phyloP scores from a whole-genome alignment of 1,140 invertebrate species.

The Oncopodura yosiiana region DNA sequence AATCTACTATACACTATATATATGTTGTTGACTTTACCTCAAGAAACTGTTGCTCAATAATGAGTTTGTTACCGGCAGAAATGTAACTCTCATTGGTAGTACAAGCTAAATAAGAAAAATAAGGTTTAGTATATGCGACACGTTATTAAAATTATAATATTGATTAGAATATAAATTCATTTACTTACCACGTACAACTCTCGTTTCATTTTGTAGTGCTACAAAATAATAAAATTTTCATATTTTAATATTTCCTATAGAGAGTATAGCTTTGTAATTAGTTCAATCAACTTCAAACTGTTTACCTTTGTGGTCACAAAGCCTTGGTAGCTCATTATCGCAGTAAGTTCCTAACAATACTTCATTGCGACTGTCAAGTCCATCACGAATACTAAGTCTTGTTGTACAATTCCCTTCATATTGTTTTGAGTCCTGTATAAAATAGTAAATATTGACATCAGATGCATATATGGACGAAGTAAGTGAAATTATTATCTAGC shows the following conservation, averaged over 20 bases:
- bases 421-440: slow-evolving; percentile 30
- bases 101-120: no score
- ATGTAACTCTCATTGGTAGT: slow-evolving; percentile 65
- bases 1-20: no score
- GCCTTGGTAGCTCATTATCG: slow-evolving; percentile 58
- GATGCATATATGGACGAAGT: no score
- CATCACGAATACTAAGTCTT: slow-evolving; percentile 52
- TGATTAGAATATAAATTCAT: no score
- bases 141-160: no score
- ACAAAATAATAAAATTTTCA: no score
- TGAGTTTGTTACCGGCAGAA: slow-evolving; percentile 51
- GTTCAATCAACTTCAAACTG: no score
- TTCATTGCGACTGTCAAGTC: slow-evolving; percentile 39
- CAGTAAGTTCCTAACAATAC: slow-evolving; percentile 55
- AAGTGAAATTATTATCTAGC: no score
- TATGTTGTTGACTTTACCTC: no score
- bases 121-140: no score
- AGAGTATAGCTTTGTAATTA: no score
- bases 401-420: slow-evolving; percentile 44
- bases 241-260: no score
- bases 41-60: slow-evolving; percentile 40
- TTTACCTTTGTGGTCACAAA: slow-evolving; percentile 70
- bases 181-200: slow-evolving; percentile 58
- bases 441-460: background rate
- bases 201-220: slow-evolving; percentile 64